These are phyloP conservation scores for Myxocyprinus asiaticus DNA, from an alignment of 2,113 vertebrate species.

Conservation along the genomic window DNA sequence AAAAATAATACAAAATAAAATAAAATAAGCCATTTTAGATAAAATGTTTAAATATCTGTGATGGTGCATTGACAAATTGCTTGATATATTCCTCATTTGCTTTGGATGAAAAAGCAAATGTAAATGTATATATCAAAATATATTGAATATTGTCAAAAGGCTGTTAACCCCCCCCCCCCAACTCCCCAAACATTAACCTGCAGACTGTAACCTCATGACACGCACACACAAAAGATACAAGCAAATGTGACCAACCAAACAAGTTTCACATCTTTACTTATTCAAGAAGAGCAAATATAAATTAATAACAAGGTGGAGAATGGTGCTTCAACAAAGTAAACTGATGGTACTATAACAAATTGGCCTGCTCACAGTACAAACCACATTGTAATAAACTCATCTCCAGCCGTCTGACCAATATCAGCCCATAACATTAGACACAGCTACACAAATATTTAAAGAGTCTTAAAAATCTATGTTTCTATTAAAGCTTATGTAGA, in stretches of 20 bases:
- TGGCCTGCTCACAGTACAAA: not conserved
- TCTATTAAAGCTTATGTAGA: not conserved
- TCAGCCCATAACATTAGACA: not conserved
- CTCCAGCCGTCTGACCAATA: not conserved
- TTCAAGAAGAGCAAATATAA: conserved; percentile 10
- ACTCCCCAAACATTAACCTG: not conserved
- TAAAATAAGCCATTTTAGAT: too few relatives aligned
- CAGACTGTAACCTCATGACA: not conserved
- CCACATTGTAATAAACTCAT: not conserved
- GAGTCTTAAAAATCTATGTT: not conserved
- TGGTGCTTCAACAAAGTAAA: conserved; percentile 1
- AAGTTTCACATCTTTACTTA: not conserved
- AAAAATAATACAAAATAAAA: too few relatives aligned
- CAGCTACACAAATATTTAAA: not conserved
- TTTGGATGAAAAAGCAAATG: too few relatives aligned
- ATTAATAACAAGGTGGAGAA: not conserved
- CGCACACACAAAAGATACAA: not conserved
- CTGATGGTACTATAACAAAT: conserved; percentile 14
- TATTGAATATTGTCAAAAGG: too few relatives aligned
- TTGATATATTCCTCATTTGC: too few relatives aligned
- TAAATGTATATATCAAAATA: too few relatives aligned
- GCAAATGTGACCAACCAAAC: not conserved
- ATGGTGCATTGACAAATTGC: too few relatives aligned
- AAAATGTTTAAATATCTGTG: too few relatives aligned
- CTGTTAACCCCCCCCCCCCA: too few relatives aligned